Evolutionary conservation across 2,888 invertebrate species (phyloP), one percentile per base, ranked within the genome.

Genomic region (Rosalia funebris): DNA sequence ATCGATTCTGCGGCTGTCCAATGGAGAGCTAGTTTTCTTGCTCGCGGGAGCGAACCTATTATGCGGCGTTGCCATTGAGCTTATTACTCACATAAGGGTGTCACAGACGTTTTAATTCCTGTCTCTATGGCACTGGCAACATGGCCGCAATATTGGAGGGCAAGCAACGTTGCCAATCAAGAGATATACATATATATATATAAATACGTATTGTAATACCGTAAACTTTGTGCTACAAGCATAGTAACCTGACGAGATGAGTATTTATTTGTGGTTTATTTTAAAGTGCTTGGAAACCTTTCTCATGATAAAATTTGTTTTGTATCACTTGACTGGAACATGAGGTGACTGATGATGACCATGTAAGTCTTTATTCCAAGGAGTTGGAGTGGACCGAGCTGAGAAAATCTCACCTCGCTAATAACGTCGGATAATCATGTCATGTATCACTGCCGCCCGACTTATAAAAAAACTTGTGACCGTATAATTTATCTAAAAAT

Each of bases 1-100:
- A 88, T 87, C 87, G 88, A 87, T 87, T 85, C 83, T 78, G 75
- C 81, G 81, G 81, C 81, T 82, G 83, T 82, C 88, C 87, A 87
- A 88, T 87, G 81, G 83, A 83, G 86, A 79, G 84, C 85, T 77
- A 62, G 70, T 67, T 65, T 74, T 70, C 67, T 68, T 67, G 77
- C 77, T 78, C 80, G 80, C 80, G 80, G 80, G 84, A 85, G 84
- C 84, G 83, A 81, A 79, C 79, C 82, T 81, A 78, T 79, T 81
- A 78, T 82, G 83, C 86, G 82, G 82, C 81, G 83, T 78, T 80
- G 80, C 77, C 84, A 69, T 79, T 80, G 56, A 47, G 61, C 48
- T 47, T 48, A 59, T 63, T 66, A 63, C 65, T 64, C 68, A 69
- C 63, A 71, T 73, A 74, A 73, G 70, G 70, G 60, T 65, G 58